phyloP scores from a whole-genome alignment of 2,888 invertebrate species.

The Barypeithes pellucidus region DNA sequence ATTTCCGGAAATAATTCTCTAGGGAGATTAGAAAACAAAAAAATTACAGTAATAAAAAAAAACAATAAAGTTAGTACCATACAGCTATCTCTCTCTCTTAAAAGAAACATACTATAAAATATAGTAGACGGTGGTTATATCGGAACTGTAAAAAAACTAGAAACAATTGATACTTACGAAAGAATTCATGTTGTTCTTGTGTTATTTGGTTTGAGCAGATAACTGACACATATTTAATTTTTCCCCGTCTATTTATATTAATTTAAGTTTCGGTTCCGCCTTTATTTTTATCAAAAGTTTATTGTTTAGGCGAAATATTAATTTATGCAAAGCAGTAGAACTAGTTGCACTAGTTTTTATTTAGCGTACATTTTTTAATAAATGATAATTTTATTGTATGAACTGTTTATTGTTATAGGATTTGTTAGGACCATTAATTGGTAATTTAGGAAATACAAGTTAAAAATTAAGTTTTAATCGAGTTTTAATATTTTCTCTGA shows the following conservation, averaged over 20 bases:
- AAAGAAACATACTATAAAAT: no score
- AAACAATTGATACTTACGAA: neutral
- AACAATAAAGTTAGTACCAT: no score
- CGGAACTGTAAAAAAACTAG: no score
- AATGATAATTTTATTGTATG: neutral
- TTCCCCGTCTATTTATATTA: neutral
- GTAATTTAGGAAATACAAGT: no score
- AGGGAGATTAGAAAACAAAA: no score
- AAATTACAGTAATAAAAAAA: no score
- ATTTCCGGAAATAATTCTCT: no score
- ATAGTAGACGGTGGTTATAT: no score
- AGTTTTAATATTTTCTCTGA: no score
- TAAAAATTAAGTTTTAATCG: no score
- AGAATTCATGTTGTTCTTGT: slow-evolving; percentile 17
- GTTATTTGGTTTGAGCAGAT: slow-evolving; percentile 4
- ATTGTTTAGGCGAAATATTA: neutral
- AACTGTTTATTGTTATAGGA: neutral
- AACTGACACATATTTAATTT: neutral
- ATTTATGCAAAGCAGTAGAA: neutral
- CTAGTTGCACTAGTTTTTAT: neutral
- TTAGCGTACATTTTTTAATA: neutral
- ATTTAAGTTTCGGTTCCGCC: neutral
- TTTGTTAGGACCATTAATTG: neutral
- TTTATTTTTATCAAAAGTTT: neutral
- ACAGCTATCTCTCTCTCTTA: no score